phyloP scores from a whole-genome alignment of 2,797 vertebrate genomes.

The Amblyopsis hoosieri region DNA sequence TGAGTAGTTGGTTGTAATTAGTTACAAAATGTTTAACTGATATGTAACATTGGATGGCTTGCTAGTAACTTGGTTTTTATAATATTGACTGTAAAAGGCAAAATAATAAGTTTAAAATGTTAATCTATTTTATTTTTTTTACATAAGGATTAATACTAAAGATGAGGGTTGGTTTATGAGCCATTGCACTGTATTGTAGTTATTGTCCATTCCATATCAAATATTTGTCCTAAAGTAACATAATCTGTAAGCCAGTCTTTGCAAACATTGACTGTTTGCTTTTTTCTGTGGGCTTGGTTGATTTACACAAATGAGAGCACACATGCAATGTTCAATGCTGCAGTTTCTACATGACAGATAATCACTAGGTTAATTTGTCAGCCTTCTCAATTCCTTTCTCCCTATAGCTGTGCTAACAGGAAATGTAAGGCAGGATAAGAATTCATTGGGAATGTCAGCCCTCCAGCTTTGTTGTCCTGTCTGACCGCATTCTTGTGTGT shows the following conservation, averaged over 20 bases:
- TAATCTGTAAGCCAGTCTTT: no score
- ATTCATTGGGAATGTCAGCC: slow-evolving; percentile 73
- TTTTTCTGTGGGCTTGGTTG: no score
- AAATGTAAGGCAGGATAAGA: slow-evolving; percentile 66
- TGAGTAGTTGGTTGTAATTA: neutral
- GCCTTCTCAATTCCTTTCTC: slow-evolving; percentile 55
- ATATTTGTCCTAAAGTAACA: no score
- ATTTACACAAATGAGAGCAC: slow-evolving; percentile 1
- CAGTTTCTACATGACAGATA: slow-evolving; percentile 36
- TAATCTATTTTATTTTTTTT: neutral
- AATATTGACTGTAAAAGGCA: no score
- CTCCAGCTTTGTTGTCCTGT: slow-evolving; percentile 78
- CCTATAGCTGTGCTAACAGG: slow-evolving; percentile 67
- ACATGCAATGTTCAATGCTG: slow-evolving; percentile 13
- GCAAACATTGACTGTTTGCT: no score
- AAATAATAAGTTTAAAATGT: neutral
- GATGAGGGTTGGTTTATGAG: no score
- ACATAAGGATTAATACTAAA: neutral
- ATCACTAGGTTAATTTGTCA: slow-evolving; percentile 49
- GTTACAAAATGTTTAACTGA: neutral
- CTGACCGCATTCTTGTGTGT: slow-evolving; percentile 71
- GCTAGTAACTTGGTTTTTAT: no score
- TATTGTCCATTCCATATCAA: no score
- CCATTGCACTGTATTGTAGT: no score
- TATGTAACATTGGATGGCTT: neutral